Conservation (phyloP, 2,797 vertebrate genomes). For the Crypturellus tataupa region DNA sequence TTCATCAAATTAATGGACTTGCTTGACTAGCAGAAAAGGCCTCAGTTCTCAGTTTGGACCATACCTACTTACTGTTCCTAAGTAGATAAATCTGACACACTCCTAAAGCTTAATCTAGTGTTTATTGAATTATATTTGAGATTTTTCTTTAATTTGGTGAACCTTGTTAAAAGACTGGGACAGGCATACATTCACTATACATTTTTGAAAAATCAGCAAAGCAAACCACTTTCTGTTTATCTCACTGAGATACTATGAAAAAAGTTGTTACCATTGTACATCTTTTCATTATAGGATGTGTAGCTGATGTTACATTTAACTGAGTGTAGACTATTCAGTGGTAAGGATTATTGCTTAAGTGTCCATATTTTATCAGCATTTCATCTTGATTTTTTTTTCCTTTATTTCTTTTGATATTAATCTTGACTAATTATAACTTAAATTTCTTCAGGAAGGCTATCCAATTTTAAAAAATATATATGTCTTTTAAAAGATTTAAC, state of each 20-base stretch:
- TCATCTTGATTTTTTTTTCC: neutral
- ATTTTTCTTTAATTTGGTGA: neutral
- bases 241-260: neutral
- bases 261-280: neutral
- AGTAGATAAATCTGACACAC: neutral
- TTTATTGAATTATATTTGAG: neutral
- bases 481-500: neutral
- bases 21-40: neutral
- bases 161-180: neutral
- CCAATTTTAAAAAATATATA: neutral
- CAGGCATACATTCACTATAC: neutral
- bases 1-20: neutral
- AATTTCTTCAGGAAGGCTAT: neutral
- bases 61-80: neutral
- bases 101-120: neutral
- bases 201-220: neutral
- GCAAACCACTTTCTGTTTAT: neutral
- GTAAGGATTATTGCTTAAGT: constrained; percentile 37
- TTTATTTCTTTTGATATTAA: neutral
- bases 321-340: neutral
- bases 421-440: neutral
- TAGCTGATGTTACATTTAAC: neutral
- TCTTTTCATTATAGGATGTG: neutral
- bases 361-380: neutral
- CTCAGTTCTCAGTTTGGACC: neutral